These are phyloP conservation scores for Sebastes diaconus DNA, from an alignment of 2,797 vertebrate genomes.

Conservation along the genomic window DNA sequence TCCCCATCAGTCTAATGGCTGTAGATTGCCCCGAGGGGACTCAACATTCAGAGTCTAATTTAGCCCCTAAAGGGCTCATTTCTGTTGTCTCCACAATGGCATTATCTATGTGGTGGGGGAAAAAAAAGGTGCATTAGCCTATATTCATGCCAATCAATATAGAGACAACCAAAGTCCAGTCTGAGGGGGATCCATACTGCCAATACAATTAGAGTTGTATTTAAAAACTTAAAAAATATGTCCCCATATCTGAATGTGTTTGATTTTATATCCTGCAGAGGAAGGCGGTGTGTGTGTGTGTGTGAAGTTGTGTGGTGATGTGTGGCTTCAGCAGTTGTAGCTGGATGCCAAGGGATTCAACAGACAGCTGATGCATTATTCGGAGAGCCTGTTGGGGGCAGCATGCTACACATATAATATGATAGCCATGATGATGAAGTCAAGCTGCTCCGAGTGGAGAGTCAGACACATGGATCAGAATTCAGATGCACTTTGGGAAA, in stretches of 20 bases:
- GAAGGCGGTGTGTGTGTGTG: neutral
- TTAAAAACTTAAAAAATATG: neutral
- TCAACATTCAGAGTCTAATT: conserved; percentile 52
- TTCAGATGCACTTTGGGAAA: conserved; percentile 31
- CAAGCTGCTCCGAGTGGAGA: conserved; percentile 30
- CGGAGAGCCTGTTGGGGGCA: conserved; percentile 80
- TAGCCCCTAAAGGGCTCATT: conserved; percentile 62
- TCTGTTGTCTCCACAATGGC: conserved; percentile 44
- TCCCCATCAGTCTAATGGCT: conserved; percentile 25
- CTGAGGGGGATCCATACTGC: conserved; percentile 22
- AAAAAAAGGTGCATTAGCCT: conserved; percentile 64
- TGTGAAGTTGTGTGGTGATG: conserved; percentile 27
- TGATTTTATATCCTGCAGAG: neutral
- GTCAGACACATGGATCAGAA: conserved; percentile 35
- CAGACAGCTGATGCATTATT: conserved; percentile 36
- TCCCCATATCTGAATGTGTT: neutral
- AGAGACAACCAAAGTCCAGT: conserved; percentile 37
- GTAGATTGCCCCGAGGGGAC: conserved; percentile 38
- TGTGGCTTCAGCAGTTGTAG: conserved; percentile 13
- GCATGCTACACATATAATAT: conserved; percentile 78
- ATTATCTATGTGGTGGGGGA: conserved; percentile 51
- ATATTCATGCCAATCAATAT: conserved; percentile 72
- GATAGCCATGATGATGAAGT: conserved; percentile 53
- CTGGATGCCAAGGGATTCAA: conserved; percentile 33
- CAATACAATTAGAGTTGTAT: conserved; percentile 18